phyloP scores from a whole-genome alignment of 2,797 vertebrate species.

The Avahi laniger region DNA sequence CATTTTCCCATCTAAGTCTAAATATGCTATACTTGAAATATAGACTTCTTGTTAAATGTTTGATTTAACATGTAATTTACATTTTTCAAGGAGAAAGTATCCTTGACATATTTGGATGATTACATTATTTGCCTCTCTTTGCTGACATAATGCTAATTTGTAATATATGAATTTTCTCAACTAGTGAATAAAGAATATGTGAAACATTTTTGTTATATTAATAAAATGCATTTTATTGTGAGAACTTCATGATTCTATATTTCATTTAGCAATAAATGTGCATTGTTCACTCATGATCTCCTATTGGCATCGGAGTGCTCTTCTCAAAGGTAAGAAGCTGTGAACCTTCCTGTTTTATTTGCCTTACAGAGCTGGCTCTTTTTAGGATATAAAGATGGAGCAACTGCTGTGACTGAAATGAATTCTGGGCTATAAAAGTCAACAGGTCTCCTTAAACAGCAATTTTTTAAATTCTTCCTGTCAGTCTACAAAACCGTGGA shows the following conservation, averaged over 20 bases:
- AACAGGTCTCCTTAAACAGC: constrained; percentile 42
- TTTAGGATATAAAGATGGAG: constrained; percentile 30
- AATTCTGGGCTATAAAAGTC: constrained; percentile 57
- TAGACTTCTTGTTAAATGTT: not conserved
- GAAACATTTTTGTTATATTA: not conserved
- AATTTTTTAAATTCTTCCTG: not conserved
- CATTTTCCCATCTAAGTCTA: not conserved
- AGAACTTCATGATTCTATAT: not conserved
- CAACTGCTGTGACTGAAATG: constrained; percentile 27
- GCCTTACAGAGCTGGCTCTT: not conserved
- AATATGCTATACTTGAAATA: not conserved
- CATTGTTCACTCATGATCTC: not conserved
- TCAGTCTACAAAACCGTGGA: constrained; percentile 37
- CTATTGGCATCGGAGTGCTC: not conserved
- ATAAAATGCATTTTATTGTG: accelerated
- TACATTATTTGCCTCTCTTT: not conserved
- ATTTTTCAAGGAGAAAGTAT: not conserved
- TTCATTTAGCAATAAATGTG: not conserved
- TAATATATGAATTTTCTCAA: not conserved
- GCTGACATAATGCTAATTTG: not conserved
- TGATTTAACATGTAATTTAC: not conserved
- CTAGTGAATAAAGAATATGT: not conserved
- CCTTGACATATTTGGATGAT: not conserved
- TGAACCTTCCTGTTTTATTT: not conserved
- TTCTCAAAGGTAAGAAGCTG: not conserved